Base-by-base conservation (phyloP, 2,113 vertebrate species). In the Tachysurus fulvidraco region DNA sequence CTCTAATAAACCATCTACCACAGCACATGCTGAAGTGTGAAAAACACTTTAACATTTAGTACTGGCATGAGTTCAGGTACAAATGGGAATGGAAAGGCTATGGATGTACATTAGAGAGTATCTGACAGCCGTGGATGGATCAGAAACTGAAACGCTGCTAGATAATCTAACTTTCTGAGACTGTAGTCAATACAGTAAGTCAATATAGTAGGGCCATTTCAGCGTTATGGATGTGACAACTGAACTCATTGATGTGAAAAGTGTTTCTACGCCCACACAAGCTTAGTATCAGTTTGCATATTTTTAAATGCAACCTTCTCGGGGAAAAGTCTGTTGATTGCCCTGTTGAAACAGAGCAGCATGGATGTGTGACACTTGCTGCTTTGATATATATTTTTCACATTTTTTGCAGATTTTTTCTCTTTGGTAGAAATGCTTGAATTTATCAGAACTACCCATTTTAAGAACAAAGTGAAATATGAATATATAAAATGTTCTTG, bases 71-170 rank as follows among this genome's bases (percentile, higher is more conserved):
- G 44, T 84, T 73, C 83, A 84, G 67, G 67, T 36, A 36, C 55
- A 84, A 17, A 11, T 64, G 28, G 30, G 54, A 84, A 84, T 57
- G 11, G 19, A 41, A 73, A 11, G 11, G 2, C 28, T 54, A 83
- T 55, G n/a, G 10, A 71, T 30, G 28, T 73, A 44, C 52, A 44
- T 30, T 84, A 57, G 12, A 84, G 28, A 73, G 52, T 1, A 69
- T 69, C 62, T 69, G 62, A 86, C 14, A 69, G 28, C 55, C 50
- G n/a, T 54, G 46, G 55, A 78, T 85, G 74, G 52, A 59, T 84
- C 1, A 13, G 44, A 80, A 59, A 85, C 74, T 28, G 73, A 85
- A 78, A 67, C 46, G 52, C 41, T 62, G 57, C 83, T 64, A 41
- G 23, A 64, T 62, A 77, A 50, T 77, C 59, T 85, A 74, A 64